These are phyloP conservation scores for Steinernema scapterisci DNA, from an alignment of 2,888 invertebrate genomes.

Conservation along the genomic window DNA sequence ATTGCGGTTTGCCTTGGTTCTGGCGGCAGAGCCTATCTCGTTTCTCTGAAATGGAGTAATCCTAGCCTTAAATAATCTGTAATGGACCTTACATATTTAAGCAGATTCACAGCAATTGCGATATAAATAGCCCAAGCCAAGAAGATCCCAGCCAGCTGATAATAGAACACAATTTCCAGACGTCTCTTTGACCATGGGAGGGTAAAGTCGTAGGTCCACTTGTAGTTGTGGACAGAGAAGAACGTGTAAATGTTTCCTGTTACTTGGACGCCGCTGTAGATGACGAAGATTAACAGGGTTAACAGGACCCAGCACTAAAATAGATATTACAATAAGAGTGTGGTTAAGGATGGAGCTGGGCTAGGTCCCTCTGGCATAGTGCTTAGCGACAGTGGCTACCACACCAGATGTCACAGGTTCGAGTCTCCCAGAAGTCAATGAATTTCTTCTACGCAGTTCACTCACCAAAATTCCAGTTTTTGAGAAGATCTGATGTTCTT, in stretches of 20 bases:
- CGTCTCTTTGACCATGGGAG: neutral
- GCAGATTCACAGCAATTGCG: neutral
- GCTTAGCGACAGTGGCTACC: no score
- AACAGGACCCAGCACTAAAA: neutral
- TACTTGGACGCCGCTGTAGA: neutral
- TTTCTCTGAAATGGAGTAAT: conserved; percentile 1
- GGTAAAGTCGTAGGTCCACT: conserved; percentile 7
- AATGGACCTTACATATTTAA: neutral
- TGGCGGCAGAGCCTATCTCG: neutral
- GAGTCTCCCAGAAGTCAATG: no score
- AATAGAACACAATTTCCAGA: neutral
- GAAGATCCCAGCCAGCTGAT: neutral
- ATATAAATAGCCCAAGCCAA: neutral
- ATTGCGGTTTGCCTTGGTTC: neutral
- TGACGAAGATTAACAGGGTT: neutral
- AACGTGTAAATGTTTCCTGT: neutral
- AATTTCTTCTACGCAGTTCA: no score
- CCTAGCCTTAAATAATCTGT: neutral
- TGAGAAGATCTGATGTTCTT: neutral
- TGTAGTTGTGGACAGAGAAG: neutral
- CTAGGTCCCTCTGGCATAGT: no score
- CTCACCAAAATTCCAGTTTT: neutral
- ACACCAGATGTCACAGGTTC: no score
- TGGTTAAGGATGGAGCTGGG: no score
- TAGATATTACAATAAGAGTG: no score